Evolutionary conservation across 2,797 vertebrate genomes (phyloP), one percentile per base, ranked within the genome.

Genomic region (Arnoldichthys spilopterus): DNA sequence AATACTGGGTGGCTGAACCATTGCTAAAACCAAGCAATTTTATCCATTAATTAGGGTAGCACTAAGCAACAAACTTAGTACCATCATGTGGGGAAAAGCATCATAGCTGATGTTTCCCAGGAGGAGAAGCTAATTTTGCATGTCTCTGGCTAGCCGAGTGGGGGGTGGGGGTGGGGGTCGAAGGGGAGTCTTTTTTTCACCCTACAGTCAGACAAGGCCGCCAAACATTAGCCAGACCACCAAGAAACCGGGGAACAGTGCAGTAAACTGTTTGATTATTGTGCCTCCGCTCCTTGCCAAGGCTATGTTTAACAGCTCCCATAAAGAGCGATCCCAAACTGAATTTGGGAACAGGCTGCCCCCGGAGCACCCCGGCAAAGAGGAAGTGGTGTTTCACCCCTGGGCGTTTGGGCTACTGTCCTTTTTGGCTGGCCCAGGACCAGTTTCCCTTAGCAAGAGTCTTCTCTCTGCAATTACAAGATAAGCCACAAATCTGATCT

Each of bases 401-500:
- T 51, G 74, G 59, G 43, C 63, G 43, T 64, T 66, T 84, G 32
- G 24, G 68, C 63, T 71, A 74, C 71, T 92, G 88, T 90, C 49
- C n/a, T 49, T 91, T 89, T 90, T 93, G 92, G 91, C 92, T 76
- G 84, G 87, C 82, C 89, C 85, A 88, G 43, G 59, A 43, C 72
- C 43, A 59, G 53, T 72, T 53, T 30, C 66, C 22, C 54, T 72
- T 26, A 72, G 61, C 37, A 56, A 51, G 68, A 54, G 58, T 28
- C 53, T 45, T 71, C n/a, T n/a, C 26, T 68, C 40, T 32, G 56
- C 79, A 58, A 56, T 71, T 74, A 56, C 59, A 28, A 77, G 68
- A 72, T 47, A 51, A 56, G 53, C 43, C 22, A 30, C 22, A 51
- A 77, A 73, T 74, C 49, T 66, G 61, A 76, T 63, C 58, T 56